Conservation (phyloP, 2,113 vertebrate species). For the Nothobranchius furzeri region DNA sequence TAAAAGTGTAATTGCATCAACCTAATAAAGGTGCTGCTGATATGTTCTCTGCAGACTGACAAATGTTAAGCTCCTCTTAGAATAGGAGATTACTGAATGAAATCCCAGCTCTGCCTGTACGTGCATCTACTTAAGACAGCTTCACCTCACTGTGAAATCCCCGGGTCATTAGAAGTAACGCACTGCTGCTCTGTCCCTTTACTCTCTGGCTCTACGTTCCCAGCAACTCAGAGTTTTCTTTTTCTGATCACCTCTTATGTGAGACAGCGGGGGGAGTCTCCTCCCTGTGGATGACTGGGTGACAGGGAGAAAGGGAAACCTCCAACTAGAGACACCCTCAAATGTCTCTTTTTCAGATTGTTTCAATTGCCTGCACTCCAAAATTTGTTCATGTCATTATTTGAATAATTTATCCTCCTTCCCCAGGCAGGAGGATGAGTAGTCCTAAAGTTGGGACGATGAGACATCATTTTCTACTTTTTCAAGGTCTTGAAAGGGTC, state of each 20-base stretch:
- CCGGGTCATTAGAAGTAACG: slow-evolving; percentile 59
- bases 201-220: not conserved
- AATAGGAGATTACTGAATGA: slow-evolving; percentile 68
- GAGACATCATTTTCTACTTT: no score
- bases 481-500: no score
- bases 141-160: slow-evolving; percentile 63
- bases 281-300: not conserved
- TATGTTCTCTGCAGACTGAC: slow-evolving; percentile 56
- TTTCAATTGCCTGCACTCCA: no score
- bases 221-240: slow-evolving; percentile 4
- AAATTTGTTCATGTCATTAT: no score
- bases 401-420: no score
- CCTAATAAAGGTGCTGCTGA: slow-evolving; percentile 39
- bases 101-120: slow-evolving; percentile 76
- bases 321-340: not conserved
- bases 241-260: not conserved
- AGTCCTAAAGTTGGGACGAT: no score
- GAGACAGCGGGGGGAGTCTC: not conserved
- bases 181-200: slow-evolving; percentile 8
- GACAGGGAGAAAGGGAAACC: slow-evolving; percentile 1
- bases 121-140: slow-evolving; percentile 70
- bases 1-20: slow-evolving; percentile 17
- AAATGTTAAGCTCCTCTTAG: slow-evolving; percentile 69
- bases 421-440: no score
- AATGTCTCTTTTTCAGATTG: no score